Evolutionary conservation across 2,113 vertebrate genomes (phyloP).

Genomic region (Upupa epops): DNA sequence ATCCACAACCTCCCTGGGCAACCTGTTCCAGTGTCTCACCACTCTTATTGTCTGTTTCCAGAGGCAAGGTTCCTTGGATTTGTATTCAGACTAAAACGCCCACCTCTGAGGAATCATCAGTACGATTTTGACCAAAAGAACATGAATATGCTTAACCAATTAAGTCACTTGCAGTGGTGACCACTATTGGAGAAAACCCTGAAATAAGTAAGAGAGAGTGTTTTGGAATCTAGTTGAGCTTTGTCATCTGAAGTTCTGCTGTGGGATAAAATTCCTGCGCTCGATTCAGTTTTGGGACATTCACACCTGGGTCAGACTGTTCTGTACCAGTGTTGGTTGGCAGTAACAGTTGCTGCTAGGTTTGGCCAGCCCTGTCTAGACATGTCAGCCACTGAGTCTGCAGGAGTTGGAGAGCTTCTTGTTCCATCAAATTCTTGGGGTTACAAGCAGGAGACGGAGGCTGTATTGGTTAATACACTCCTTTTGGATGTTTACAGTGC

Average conservation of each 20-base stretch:
- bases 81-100: background rate
- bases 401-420: background rate
- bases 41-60: background rate
- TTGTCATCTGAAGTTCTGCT: background rate
- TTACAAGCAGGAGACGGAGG: background rate
- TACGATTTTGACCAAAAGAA: background rate
- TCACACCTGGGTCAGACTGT: background rate
- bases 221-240: background rate
- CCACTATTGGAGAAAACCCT: background rate
- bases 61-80: background rate
- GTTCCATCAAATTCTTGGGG: fast-evolving
- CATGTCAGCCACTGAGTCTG: background rate
- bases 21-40: too few relatives aligned
- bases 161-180: background rate
- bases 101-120: background rate
- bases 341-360: background rate
- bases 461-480: background rate
- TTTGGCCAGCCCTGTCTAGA: background rate
- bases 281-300: background rate
- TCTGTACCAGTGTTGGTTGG: background rate
- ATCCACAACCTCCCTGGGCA: too few relatives aligned
- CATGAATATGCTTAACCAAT: background rate
- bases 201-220: background rate
- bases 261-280: background rate
- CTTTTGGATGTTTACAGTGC: background rate